Evolutionary conservation across 2,888 invertebrate genomes (phyloP).

Genomic region (Lasius fuliginosus): DNA sequence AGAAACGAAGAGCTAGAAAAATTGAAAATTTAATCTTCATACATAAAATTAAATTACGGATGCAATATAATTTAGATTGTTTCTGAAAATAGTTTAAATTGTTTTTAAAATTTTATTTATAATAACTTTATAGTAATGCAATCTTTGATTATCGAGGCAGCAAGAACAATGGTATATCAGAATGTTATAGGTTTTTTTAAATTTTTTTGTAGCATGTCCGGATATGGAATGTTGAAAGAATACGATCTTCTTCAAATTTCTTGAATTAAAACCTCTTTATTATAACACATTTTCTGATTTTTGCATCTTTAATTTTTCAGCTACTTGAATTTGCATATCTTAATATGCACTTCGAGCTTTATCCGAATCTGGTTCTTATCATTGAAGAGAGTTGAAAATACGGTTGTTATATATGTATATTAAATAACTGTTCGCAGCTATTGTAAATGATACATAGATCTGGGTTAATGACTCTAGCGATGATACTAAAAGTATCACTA

Average conservation of each 20-base stretch:
- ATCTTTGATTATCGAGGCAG: background rate
- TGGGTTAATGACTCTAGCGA: constrained; percentile 38
- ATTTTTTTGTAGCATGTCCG: background rate
- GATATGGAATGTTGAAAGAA: constrained; percentile 19
- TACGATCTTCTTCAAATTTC: constrained; percentile 2
- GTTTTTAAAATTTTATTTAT: constrained; percentile 7
- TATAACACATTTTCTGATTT: background rate
- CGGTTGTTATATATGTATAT: background rate
- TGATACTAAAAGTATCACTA: constrained; percentile 12
- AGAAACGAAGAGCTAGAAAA: background rate
- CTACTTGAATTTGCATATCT: constrained; percentile 7
- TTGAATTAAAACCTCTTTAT: constrained; percentile 27
- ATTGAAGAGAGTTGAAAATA: constrained; percentile 23
- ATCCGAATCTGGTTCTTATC: background rate
- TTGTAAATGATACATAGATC: constrained; percentile 29
- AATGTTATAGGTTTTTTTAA: background rate
- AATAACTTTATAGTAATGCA: background rate
- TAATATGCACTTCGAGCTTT: background rate
- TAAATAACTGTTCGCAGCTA: constrained; percentile 20
- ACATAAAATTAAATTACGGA: background rate
- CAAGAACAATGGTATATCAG: background rate
- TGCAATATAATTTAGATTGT: background rate
- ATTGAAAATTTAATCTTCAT: constrained; percentile 25
- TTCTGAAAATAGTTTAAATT: background rate
- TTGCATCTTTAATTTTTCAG: constrained; percentile 14